Evolutionary conservation across 2,113 vertebrate genomes (phyloP).

Genomic region (Nicator chloris): DNA sequence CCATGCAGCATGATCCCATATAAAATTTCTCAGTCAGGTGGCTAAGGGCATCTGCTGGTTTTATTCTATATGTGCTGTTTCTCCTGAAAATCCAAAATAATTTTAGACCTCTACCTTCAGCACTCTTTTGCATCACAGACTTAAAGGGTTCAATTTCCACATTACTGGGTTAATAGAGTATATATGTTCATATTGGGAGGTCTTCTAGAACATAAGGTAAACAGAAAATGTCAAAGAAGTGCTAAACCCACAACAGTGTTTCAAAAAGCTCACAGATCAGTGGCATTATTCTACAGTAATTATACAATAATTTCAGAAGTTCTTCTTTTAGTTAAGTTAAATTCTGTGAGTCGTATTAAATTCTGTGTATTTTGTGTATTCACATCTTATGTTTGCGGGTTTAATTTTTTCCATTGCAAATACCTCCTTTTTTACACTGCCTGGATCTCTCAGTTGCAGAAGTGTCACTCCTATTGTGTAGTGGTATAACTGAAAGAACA

Average conservation of each 20-base stretch:
- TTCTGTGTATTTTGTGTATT: not conserved
- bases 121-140: not conserved
- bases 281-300: not conserved
- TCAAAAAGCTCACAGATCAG: not conserved
- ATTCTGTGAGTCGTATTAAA: not conserved
- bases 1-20: accelerated
- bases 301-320: not conserved
- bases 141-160: not conserved
- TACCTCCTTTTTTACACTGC: not conserved
- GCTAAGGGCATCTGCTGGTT: not conserved
- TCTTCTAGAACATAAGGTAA: not conserved
- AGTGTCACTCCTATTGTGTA: slow-evolving; percentile 5
- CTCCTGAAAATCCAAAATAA: not conserved
- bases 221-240: not conserved
- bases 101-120: not conserved
- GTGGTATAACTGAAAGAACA: slow-evolving; percentile 23
- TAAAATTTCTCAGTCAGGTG: not conserved
- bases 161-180: not conserved
- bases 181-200: not conserved
- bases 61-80: not conserved
- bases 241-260: not conserved
- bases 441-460: not conserved
- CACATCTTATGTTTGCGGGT: not conserved
- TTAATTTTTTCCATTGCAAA: not conserved
- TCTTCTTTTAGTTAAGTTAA: not conserved